Conservation (phyloP, 2,888 invertebrate genomes). For the Drosophila ustulata region DNA sequence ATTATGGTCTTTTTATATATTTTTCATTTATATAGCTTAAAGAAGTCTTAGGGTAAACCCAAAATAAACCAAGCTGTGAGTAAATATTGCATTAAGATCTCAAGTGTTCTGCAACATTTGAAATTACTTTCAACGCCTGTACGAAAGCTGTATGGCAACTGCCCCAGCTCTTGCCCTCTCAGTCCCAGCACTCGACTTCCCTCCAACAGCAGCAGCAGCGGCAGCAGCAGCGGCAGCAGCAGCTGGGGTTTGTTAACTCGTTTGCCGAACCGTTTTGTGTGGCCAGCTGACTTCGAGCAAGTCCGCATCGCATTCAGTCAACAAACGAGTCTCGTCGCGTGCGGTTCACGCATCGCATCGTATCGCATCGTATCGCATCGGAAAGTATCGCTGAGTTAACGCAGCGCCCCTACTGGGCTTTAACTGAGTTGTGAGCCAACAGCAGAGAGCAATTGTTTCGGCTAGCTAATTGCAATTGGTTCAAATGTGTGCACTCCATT, state of each 20-base stretch:
- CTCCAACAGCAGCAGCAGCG: conserved; percentile 6
- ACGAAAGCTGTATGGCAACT: conserved; percentile 18
- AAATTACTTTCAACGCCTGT: conserved; percentile 42
- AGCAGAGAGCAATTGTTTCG: conserved; percentile 17
- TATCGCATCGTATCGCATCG: conserved; percentile 9
- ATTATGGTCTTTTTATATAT: too few relatives aligned
- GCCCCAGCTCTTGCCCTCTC: not conserved
- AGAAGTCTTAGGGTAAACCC: conserved; percentile 1
- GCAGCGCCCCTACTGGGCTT: conserved; percentile 30
- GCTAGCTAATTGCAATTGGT: conserved; percentile 20
- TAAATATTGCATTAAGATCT: conserved; percentile 29
- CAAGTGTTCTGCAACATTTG: conserved; percentile 31
- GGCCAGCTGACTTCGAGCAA: conserved; percentile 49
- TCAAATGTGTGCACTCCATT: conserved; percentile 40
- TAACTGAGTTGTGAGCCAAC: conserved; percentile 22
- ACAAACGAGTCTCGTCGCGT: conserved; percentile 67
- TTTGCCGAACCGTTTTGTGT: conserved; percentile 38
- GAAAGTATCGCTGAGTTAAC: not conserved
- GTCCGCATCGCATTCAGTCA: conserved; percentile 49
- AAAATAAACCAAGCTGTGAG: not conserved
- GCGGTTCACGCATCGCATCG: conserved; percentile 50
- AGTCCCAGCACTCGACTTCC: not conserved
- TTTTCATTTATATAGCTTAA: not conserved
- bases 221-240: conserved; percentile 19
- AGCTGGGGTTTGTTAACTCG: conserved; percentile 38